These are phyloP conservation scores for Sicus ferrugineus DNA, from an alignment of 2,888 invertebrate genomes.

Conservation along the genomic window DNA sequence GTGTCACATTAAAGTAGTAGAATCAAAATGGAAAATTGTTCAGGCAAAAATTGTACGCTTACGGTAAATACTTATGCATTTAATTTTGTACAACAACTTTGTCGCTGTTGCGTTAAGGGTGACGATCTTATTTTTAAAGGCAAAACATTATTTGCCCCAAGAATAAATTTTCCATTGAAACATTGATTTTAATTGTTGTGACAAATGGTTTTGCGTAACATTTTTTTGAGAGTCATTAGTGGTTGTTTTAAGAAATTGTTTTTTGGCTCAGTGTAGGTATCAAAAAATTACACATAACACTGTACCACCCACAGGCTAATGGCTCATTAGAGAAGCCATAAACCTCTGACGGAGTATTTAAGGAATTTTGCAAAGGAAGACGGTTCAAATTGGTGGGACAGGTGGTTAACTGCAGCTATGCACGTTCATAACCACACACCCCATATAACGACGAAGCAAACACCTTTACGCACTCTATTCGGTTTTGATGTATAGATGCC, in stretches of 20 bases:
- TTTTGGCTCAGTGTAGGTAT: background rate
- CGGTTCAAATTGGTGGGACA: too few species aligned
- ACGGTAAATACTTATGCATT: background rate
- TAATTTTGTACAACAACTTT: background rate
- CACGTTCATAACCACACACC: too few species aligned
- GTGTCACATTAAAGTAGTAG: constrained; percentile 7
- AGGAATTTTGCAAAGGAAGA: too few species aligned
- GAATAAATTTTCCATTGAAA: background rate
- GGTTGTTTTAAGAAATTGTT: background rate
- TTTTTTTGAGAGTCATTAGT: background rate
- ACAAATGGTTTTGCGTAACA: constrained; percentile 1
- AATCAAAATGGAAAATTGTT: background rate
- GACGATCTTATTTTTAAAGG: constrained; percentile 1
- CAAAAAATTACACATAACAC: too few species aligned
- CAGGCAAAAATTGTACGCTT: background rate
- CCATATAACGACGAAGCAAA: too few species aligned
- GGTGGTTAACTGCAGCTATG: too few species aligned
- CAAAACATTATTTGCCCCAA: background rate
- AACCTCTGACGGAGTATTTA: too few species aligned
- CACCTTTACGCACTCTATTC: too few species aligned
- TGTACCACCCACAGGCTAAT: too few species aligned
- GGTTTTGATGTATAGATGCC: too few species aligned
- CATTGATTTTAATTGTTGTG: background rate
- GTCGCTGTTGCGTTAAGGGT: constrained; percentile 4
- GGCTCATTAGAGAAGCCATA: too few species aligned